Evolutionary conservation across 2,888 invertebrate genomes (phyloP), one percentile per base, ranked within the genome.

Genomic region (Griposia aprilina): DNA sequence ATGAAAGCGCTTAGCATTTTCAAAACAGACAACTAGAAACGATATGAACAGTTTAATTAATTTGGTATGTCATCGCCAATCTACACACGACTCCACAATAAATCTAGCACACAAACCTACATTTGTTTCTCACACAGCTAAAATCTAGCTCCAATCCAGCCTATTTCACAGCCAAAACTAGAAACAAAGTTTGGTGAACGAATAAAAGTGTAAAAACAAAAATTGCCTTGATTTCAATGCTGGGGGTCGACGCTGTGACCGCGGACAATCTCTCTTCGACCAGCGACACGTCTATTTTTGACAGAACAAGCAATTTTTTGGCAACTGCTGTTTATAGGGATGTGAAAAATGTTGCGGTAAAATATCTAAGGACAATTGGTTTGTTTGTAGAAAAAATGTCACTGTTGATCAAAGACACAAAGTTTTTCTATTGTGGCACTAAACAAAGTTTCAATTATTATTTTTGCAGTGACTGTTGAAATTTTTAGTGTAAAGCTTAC

Each of bases 211-310:
- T 73, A 68, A 85, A 82, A 80, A 73, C 11, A 62, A 80, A 80
- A 85, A 76, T 67, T n/a, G 45, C 10, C 55, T 69, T 66, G 68
- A 76, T 80, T 87, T 85, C 83, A 87, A 83, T 81, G 76, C 41
- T 26, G 71, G 69, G 74, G 76, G 82, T 76, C 77, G 74, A 72
- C 74, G 69, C 57, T 17, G 72, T 78, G 80, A 78, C 76, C 48
- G 57, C 50, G 87, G 79, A 74, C 87, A 87, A 85, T 83, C 67
- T 74, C 79, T 68, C 71, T 76, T 68, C 63, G 50, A 67, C 78
- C 10, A 13, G 4, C 30, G 65, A 78, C 70, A 70, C 57, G 67
- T 72, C 75, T 76, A 59, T 81, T 86, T 86, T 82, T 77, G 57
- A 57, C 68, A 69, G 68, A 57, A 67, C 57, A 67, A 20, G 30